Percentiles rank a stretch among this genome's conserved stretches.
phyloP scores from a whole-genome alignment of 1,140 invertebrate species.

The Drosophila ananassae region DNA sequence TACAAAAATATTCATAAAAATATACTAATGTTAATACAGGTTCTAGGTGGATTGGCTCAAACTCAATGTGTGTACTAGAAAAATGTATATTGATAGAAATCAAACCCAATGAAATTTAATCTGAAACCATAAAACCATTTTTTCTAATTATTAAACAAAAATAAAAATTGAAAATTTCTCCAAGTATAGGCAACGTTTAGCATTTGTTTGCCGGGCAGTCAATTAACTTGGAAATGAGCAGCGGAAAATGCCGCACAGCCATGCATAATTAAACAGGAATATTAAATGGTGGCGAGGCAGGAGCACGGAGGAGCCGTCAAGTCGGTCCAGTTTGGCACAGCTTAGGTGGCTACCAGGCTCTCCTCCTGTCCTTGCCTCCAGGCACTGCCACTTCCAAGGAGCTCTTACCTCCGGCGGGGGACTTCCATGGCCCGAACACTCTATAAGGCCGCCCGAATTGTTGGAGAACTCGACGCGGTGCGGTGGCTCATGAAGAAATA shows the following conservation, averaged over 20 bases:
- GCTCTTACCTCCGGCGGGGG: constrained; percentile 87
- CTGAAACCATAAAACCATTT: background rate
- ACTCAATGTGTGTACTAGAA: too few relatives aligned
- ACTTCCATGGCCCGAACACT: constrained; percentile 91
- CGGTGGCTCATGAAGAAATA: constrained; percentile 91
- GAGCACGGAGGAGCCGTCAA: constrained; percentile 6
- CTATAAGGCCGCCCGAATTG: constrained; percentile 90
- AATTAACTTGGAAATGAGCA: constrained; percentile 74
- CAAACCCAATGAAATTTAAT: too few relatives aligned
- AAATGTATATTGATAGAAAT: too few relatives aligned
- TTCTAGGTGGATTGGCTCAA: background rate
- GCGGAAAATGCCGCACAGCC: constrained; percentile 46
- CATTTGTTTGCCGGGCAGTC: constrained; percentile 59
- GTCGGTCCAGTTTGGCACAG: background rate
- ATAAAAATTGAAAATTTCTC: constrained; percentile 1
- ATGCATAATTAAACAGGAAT: constrained; percentile 75
- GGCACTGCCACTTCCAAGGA: background rate
- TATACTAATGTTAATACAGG: too few relatives aligned
- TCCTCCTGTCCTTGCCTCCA: background rate
- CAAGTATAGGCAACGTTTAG: constrained; percentile 24
- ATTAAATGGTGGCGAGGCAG: constrained; percentile 41
- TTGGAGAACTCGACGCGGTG: constrained; percentile 94
- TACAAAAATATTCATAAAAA: background rate
- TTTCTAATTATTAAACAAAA: background rate
- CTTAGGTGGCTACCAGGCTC: background rate